Conservation (phyloP, 2,888 invertebrate species). For the Parascotia fuliginaria region DNA sequence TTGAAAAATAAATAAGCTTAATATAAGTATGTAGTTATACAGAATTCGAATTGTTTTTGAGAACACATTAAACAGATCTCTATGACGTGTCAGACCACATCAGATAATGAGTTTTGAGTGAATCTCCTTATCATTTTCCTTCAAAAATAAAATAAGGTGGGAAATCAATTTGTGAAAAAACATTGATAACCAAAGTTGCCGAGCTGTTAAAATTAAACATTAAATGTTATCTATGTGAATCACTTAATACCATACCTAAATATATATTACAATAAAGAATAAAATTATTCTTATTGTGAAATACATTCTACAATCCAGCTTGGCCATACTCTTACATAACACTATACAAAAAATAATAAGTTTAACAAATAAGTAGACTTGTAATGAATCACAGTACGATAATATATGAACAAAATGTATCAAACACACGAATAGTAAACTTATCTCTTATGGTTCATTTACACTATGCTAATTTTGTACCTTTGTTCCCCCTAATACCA, state of each 20-base stretch:
- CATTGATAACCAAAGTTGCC: constrained; percentile 25
- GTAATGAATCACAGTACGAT: constrained; percentile 63
- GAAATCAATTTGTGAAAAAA: constrained; percentile 19
- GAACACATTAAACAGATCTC: too few species aligned
- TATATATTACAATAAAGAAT: constrained; percentile 19
- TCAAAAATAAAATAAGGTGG: too few species aligned
- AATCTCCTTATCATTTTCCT: too few species aligned
- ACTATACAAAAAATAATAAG: constrained; percentile 39
- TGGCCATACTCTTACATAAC: constrained; percentile 29
- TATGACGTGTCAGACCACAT: too few species aligned
- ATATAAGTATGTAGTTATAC: too few species aligned
- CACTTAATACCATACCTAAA: constrained; percentile 15
- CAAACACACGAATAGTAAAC: constrained; percentile 39
- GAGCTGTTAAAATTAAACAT: constrained; percentile 12
- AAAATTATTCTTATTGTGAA: too few species aligned
- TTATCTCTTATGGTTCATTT: constrained; percentile 18
- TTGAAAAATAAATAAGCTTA: too few species aligned
- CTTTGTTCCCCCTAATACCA: neutral
- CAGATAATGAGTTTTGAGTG: too few species aligned
- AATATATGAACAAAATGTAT: constrained; percentile 45
- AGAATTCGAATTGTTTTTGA: too few species aligned
- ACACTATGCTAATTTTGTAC: neutral
- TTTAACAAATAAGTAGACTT: constrained; percentile 60
- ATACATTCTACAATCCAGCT: constrained; percentile 17
- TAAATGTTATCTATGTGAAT: constrained; percentile 15